These are phyloP conservation scores for Coecobrya sp. DNA, from an alignment of 2,888 invertebrate genomes.

Conservation along the genomic window DNA sequence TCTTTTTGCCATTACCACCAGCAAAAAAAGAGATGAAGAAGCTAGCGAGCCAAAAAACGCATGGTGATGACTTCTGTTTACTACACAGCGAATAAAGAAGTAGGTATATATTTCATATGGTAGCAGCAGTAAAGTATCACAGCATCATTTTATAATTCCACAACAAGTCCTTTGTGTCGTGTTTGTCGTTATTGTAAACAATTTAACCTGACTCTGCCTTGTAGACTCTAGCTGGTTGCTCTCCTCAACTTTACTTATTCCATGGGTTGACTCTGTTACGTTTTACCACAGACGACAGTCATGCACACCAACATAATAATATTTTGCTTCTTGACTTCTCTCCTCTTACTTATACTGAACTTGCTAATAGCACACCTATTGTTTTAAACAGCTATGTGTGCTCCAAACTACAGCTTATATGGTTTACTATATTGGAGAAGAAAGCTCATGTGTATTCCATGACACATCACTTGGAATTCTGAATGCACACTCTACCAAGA, in stretches of 20 bases:
- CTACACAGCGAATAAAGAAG: constrained; percentile 3
- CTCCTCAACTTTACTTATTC: constrained; percentile 18
- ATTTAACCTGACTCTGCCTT: constrained; percentile 64
- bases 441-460: constrained; percentile 39
- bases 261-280: constrained; percentile 12
- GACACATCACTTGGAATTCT: constrained; percentile 40
- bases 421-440: constrained; percentile 27
- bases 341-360: background rate
- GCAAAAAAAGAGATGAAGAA: constrained; percentile 33
- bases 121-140: constrained; percentile 13
- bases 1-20: constrained; percentile 58
- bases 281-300: constrained; percentile 28
- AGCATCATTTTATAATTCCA: constrained; percentile 46
- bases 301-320: constrained; percentile 5
- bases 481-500: constrained; percentile 8
- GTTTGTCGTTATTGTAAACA: constrained; percentile 65
- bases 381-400: background rate
- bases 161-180: constrained; percentile 53
- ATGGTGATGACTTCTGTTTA: constrained; percentile 52
- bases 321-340: constrained; percentile 14
- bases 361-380: constrained; percentile 29
- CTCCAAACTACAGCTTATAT: background rate
- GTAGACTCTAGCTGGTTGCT: background rate
- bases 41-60: constrained; percentile 35
- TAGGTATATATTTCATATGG: background rate